Conservation (phyloP, 2,888 invertebrate species). For the Campoplex nolae region DNA sequence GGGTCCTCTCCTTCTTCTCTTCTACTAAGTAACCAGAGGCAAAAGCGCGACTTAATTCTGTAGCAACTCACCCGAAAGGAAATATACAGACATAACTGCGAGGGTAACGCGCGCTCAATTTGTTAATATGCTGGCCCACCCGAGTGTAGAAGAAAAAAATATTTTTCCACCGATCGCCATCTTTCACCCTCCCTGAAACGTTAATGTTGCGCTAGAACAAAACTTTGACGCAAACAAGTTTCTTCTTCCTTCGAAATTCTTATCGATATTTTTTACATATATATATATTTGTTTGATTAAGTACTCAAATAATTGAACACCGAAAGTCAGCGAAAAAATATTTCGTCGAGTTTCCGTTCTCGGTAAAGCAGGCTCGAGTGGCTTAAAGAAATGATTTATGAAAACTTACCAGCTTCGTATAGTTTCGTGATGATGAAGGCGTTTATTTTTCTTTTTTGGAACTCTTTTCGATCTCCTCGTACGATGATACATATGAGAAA, state of each 20-base stretch:
- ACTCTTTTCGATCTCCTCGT: slow-evolving; percentile 8
- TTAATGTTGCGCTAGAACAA: slow-evolving; percentile 57
- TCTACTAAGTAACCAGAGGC: slow-evolving; percentile 63
- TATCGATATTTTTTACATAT: not conserved
- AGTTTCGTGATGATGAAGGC: slow-evolving; percentile 29
- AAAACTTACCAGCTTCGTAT: slow-evolving; percentile 49
- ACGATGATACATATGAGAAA: slow-evolving; percentile 70
- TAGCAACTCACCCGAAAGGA: not conserved
- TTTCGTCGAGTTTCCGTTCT: slow-evolving; percentile 27
- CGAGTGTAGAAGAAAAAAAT: slow-evolving; percentile 39
- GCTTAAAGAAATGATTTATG: slow-evolving; percentile 64
- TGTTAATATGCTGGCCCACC: slow-evolving; percentile 47
- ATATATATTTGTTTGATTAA: slow-evolving; percentile 32
- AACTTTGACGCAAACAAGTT: slow-evolving; percentile 43
- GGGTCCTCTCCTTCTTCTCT: slow-evolving; percentile 72
- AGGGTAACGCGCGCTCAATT: slow-evolving; percentile 40
- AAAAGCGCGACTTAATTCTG: slow-evolving; percentile 1
- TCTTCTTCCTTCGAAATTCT: not conserved
- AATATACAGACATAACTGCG: not conserved
- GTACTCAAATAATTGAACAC: slow-evolving; percentile 55
- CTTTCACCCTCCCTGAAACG: slow-evolving; percentile 49
- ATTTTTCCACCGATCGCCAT: slow-evolving; percentile 52
- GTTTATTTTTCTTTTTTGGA: not conserved
- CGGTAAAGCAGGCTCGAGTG: not conserved
- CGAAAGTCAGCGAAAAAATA: slow-evolving; percentile 14